Base-by-base conservation (phyloP, 2,888 invertebrate species). In the Patella caerulea region DNA sequence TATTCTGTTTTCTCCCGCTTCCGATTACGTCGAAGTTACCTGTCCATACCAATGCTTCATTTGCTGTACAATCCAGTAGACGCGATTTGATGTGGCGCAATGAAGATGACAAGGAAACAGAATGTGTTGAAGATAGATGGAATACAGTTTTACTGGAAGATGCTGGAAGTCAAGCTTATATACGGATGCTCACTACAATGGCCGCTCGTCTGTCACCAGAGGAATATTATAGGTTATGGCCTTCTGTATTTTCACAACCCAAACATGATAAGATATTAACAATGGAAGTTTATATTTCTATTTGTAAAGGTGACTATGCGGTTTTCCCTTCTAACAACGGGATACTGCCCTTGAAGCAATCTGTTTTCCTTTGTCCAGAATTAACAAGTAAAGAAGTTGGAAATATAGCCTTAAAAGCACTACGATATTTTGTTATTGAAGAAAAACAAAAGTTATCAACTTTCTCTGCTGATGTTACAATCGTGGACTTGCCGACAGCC, bases 1-100 rank as follows among this genome's bases (percentile, higher is more conserved):
- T 89, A 1, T 91, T 90, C 82, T 88, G 89, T 78, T 91, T 85
- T 77, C 78, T 91, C 24, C 91, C 91, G 2, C 81, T 90, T 29
- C 89, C 90, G 19, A 83, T 88, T 19, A 76, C 81, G 52, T 85
- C 84, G 2, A 81, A 81, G 2, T 82, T 89, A 9, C 85, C 86
- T 11, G 82, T 89, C n/a, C 89, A 89, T 76, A 80, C 90, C 52
- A 91, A 90, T 81, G 91, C 87, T 1, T 83, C 85, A 14, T 91
- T 91, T 85, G 82, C 86, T 29, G 84, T 90, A 14, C 84, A 85
- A 11, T 84, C 86, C 11, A 85, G 87, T 55, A 77, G 90, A 17
- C 80, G 86, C n/a, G 82, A 85, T 53, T 81, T 90, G 24, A 59
- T 74, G 15, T 78, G 79, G 53, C 77, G 65, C 24, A 84, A 84